Evolutionary conservation across 2,888 invertebrate genomes (phyloP).

Genomic region (Oasisia sp.): DNA sequence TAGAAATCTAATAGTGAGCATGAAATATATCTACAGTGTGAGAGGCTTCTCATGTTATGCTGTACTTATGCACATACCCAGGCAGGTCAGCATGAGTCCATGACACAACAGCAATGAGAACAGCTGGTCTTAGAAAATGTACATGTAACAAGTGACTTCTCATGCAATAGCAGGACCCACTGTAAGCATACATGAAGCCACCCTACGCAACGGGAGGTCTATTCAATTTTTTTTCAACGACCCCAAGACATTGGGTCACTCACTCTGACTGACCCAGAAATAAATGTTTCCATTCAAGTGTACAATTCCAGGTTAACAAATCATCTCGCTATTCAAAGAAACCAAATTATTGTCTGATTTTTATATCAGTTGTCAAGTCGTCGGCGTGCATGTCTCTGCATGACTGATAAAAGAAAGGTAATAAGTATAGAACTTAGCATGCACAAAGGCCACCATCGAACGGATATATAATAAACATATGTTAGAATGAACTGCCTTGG

Average conservation of each 20-base stretch:
- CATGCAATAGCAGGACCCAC: not conserved
- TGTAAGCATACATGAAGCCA: not conserved
- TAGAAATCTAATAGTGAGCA: not conserved
- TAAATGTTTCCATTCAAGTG: not conserved
- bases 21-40: not conserved
- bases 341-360: slow-evolving; percentile 1
- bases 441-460: not conserved
- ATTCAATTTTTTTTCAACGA: not conserved
- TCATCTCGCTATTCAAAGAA: not conserved
- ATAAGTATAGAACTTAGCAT: not conserved
- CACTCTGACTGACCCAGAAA: not conserved
- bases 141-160: not conserved
- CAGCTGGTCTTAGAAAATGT: not conserved
- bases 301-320: not conserved
- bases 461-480: not conserved
- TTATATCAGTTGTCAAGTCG: not conserved
- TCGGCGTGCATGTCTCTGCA: not conserved
- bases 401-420: not conserved
- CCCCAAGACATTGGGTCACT: not conserved
- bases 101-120: not conserved
- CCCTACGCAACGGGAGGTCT: not conserved
- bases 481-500: not conserved
- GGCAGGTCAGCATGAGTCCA: not conserved
- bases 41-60: not conserved
- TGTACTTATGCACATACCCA: no score